A percentile compares a stretch with the other conserved stretches of the same genome.
These are phyloP conservation scores for Asbolus verrucosus DNA, from an alignment of 1,140 invertebrate species.

Conservation along the genomic window DNA sequence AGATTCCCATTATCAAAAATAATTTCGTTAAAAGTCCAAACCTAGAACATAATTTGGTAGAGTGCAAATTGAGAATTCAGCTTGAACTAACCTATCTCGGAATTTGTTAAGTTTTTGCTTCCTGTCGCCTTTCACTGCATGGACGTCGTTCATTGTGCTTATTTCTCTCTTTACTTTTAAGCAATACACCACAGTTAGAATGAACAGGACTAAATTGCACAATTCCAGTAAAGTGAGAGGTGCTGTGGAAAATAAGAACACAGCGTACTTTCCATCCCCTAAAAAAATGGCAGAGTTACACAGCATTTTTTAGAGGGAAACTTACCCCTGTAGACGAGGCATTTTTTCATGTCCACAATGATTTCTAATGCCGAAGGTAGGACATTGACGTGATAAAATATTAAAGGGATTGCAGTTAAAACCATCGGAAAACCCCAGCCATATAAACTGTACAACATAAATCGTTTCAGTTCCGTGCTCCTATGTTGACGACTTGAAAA, in stretches of 20 bases:
- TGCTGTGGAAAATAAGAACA: conserved; percentile 73
- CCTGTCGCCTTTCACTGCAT: conserved; percentile 31
- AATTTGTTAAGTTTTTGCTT: conserved; percentile 45
- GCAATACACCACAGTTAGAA: conserved; percentile 75
- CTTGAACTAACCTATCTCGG: background rate
- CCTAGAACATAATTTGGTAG: conserved; percentile 41
- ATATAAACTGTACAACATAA: conserved; percentile 72
- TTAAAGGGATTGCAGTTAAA: conserved; percentile 57
- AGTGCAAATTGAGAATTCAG: background rate
- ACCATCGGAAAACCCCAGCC: conserved; percentile 71
- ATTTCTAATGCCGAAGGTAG: conserved; percentile 53
- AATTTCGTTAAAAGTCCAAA: conserved; percentile 52
- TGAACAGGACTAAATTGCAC: conserved; percentile 75
- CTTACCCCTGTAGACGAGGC: conserved; percentile 55
- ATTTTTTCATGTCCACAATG: conserved; percentile 50
- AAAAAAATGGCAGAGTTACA: conserved; percentile 29
- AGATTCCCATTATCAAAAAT: conserved; percentile 51
- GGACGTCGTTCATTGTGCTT: conserved; percentile 66
- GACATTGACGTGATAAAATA: conserved; percentile 48
- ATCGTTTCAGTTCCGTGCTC: conserved; percentile 66
- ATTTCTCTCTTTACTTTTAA: conserved; percentile 78
- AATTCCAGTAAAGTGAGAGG: conserved; percentile 73
- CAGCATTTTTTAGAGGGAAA: background rate
- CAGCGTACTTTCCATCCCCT: conserved; percentile 61
- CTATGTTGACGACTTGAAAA: conserved; percentile 59